phyloP scores from a whole-genome alignment of 2,888 invertebrate genomes.

The Cerceris rybyensis region DNA sequence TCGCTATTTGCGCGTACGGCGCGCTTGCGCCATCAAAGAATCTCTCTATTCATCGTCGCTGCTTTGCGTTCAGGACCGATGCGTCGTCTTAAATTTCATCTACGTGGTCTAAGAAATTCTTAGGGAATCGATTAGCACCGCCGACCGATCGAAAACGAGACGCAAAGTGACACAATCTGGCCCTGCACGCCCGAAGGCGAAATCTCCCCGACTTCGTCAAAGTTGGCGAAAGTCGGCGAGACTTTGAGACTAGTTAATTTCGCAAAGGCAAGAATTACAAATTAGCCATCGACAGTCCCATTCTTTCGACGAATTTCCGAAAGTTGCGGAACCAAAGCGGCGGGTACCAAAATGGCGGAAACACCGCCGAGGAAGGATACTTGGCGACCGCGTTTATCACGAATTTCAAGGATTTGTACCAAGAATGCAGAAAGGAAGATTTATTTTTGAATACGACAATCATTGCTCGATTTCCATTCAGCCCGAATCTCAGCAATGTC shows the following conservation, averaged over 20 bases:
- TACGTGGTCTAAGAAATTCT: constrained; percentile 21
- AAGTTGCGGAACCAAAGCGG: constrained; percentile 11
- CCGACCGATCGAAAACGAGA: too few relatives aligned
- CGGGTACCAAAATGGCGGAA: constrained; percentile 57
- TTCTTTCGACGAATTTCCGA: background rate
- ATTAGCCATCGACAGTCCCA: background rate
- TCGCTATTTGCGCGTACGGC: constrained; percentile 63
- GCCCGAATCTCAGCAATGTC: background rate
- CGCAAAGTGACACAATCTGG: too few relatives aligned
- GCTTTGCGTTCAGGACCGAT: constrained; percentile 38
- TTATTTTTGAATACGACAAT: background rate
- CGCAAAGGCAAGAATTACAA: background rate
- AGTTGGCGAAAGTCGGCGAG: background rate
- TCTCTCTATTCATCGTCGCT: constrained; percentile 41
- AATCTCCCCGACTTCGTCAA: too few relatives aligned
- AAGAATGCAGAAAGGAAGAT: background rate
- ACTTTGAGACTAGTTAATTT: background rate
- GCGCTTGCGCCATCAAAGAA: constrained; percentile 63
- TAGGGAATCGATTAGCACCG: background rate
- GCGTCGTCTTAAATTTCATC: constrained; percentile 19
- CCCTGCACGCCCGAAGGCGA: too few relatives aligned
- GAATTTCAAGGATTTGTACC: background rate
- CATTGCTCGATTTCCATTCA: too few relatives aligned
- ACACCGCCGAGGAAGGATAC: background rate
- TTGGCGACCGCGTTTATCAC: background rate